Percentiles rank a stretch among this genome's conserved stretches.
Conservation (phyloP, 2,888 invertebrate species). For the Drosophila kokeensis region DNA sequence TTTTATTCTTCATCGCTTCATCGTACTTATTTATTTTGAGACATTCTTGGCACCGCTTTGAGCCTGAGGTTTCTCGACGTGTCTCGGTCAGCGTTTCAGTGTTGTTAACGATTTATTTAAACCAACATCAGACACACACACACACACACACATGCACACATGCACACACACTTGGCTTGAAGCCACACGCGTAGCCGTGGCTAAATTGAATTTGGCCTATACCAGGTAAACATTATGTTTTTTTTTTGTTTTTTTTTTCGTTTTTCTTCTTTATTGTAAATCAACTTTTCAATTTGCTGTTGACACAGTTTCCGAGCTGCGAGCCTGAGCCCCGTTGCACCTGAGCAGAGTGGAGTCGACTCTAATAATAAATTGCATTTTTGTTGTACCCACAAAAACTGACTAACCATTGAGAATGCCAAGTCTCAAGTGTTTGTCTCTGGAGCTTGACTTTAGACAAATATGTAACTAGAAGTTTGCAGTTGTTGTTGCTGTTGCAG, state of each 20-base stretch:
- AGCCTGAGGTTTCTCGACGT: constrained; percentile 39
- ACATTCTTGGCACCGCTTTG: constrained; percentile 60
- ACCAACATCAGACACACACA: constrained; percentile 34
- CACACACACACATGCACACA: constrained; percentile 5
- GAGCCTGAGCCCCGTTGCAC: constrained; percentile 53
- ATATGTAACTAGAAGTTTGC: constrained; percentile 47
- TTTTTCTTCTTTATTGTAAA: constrained; percentile 53
- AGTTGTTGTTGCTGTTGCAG: constrained; percentile 15
- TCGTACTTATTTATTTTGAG: constrained; percentile 51
- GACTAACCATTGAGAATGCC: constrained; percentile 46
- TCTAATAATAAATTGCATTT: constrained; percentile 72
- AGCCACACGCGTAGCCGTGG: constrained; percentile 59
- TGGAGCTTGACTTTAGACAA: constrained; percentile 52
- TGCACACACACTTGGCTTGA: constrained; percentile 11
- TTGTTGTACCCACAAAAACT: constrained; percentile 31
- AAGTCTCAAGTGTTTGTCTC: constrained; percentile 45
- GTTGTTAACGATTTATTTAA: constrained; percentile 70
- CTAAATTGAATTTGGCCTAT: constrained; percentile 68
- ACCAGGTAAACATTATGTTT: constrained; percentile 54
- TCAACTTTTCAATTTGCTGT: constrained; percentile 78
- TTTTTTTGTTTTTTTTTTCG: constrained; percentile 17
- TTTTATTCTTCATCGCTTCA: constrained; percentile 27
- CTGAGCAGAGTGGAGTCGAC: constrained; percentile 49
- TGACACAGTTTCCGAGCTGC: constrained; percentile 73
- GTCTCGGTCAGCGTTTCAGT: constrained; percentile 49